Evolutionary conservation across 2,888 invertebrate species (phyloP).

Genomic region (Blastobasis lacticolella): DNA sequence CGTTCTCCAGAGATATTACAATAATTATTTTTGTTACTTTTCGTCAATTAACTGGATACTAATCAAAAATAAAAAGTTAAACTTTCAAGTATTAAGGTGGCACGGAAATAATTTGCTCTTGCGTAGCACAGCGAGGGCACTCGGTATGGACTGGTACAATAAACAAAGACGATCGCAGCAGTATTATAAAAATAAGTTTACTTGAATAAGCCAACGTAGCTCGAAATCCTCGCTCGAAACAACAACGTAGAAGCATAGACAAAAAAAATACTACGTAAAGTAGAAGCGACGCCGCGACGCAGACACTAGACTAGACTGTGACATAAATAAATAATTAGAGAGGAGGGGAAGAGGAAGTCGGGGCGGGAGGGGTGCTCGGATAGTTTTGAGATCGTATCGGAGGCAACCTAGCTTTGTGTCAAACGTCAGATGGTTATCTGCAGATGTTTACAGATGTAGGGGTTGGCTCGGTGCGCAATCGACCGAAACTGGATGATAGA

Average conservation of each 20-base stretch:
- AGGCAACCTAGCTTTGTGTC: conserved; percentile 72
- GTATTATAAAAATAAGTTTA: no score
- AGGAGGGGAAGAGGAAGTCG: conserved; percentile 36
- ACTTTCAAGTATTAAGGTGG: no score
- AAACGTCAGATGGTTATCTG: conserved; percentile 71
- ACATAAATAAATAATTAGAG: no score
- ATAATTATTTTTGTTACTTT: no score
- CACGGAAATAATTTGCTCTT: no score
- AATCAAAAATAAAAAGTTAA: no score
- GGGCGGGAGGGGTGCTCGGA: conserved; percentile 40
- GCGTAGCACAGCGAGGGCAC: no score
- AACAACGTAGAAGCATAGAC: neutral
- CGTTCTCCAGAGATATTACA: no score
- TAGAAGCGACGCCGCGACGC: neutral
- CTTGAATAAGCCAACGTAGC: neutral
- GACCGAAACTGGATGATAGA: conserved; percentile 54
- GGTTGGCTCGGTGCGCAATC: conserved; percentile 53
- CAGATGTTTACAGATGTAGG: conserved; percentile 73
- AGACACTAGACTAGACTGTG: neutral
- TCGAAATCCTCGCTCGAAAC: neutral
- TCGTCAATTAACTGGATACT: no score
- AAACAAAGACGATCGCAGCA: no score
- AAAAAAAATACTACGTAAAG: neutral
- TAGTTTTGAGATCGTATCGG: conserved; percentile 68
- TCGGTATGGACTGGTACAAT: no score